phyloP scores from a whole-genome alignment of 2,888 invertebrate genomes.

The Drosophila emarginata region DNA sequence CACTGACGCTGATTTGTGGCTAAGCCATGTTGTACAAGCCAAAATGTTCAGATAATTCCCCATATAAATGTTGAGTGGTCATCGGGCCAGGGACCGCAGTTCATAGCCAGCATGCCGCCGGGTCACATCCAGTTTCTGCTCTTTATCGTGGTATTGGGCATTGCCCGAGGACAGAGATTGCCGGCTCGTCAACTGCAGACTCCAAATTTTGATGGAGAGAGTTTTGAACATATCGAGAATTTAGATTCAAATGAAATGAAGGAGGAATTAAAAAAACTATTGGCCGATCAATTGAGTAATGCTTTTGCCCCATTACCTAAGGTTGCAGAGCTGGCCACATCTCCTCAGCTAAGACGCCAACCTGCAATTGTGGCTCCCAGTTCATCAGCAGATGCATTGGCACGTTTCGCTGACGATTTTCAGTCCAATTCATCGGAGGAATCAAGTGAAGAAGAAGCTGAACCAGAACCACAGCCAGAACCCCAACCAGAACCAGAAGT shows the following conservation, averaged over 20 bases:
- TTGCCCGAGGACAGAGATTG: constrained; percentile 16
- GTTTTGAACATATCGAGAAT: constrained; percentile 54
- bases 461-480: neutral
- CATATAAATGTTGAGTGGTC: constrained; percentile 49
- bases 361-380: constrained; percentile 55
- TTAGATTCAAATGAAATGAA: constrained; percentile 18
- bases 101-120: constrained; percentile 25
- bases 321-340: constrained; percentile 31
- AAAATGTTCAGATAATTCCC: neutral
- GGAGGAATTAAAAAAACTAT: constrained; percentile 43
- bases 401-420: constrained; percentile 31
- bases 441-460: constrained; percentile 43
- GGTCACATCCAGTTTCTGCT: constrained; percentile 29
- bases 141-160: constrained; percentile 22
- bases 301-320: constrained; percentile 56
- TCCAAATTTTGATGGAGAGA: constrained; percentile 53
- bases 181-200: constrained; percentile 42
- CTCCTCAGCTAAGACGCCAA: constrained; percentile 27
- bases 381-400: constrained; percentile 37
- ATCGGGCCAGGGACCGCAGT: constrained; percentile 29
- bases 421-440: constrained; percentile 17
- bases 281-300: constrained; percentile 49
- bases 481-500: neutral
- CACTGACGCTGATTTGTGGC: constrained; percentile 56
- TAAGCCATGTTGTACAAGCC: constrained; percentile 15